These are phyloP conservation scores for Drosophila biarmipes DNA, from an alignment of 1,140 invertebrate species.

Conservation along the genomic window DNA sequence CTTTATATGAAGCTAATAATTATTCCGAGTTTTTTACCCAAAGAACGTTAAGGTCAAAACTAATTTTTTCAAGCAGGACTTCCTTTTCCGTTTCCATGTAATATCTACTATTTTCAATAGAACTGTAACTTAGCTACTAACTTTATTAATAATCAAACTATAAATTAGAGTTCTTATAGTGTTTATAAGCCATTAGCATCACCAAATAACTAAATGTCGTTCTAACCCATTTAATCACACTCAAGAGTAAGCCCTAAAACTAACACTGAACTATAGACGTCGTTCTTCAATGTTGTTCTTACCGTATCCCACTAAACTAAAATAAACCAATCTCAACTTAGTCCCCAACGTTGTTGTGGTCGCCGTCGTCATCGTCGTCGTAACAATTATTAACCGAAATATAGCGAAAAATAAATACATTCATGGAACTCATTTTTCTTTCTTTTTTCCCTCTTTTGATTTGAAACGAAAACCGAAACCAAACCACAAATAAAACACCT, in stretches of 20 bases:
- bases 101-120: conserved; percentile 5
- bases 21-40: too few species aligned
- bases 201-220: conserved; percentile 62
- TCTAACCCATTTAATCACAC: conserved; percentile 25
- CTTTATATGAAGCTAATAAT: too few species aligned
- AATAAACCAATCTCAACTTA: conserved; percentile 41
- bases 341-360: conserved; percentile 58
- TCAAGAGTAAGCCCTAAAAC: conserved; percentile 26
- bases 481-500: conserved; percentile 44
- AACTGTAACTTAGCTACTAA: conserved; percentile 17
- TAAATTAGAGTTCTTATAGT: conserved; percentile 36
- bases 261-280: conserved; percentile 32
- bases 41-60: not conserved
- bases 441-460: conserved; percentile 74
- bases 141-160: conserved; percentile 15
- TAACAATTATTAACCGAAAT: conserved; percentile 45
- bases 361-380: conserved; percentile 54
- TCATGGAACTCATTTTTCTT: conserved; percentile 73
- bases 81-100: conserved; percentile 14
- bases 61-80: not conserved
- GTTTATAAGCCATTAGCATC: conserved; percentile 26
- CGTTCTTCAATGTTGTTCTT: conserved; percentile 51
- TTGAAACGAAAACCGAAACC: conserved; percentile 37
- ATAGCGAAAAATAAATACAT: conserved; percentile 43
- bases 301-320: conserved; percentile 36